Conservation (phyloP, 2,888 invertebrate species). For the Cotesia congregata region DNA sequence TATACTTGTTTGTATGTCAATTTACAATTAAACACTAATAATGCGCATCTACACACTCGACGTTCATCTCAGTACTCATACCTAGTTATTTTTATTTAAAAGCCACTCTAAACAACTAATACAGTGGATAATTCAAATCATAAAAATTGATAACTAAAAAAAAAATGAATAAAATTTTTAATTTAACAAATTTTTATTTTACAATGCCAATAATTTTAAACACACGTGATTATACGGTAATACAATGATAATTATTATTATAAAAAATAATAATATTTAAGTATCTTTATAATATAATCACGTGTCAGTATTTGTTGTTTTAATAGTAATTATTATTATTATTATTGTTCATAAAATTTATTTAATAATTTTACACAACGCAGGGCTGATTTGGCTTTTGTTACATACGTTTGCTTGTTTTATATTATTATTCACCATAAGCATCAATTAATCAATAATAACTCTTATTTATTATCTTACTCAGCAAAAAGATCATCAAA, state of each 20-base stretch:
- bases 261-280: not conserved
- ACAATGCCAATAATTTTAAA: constrained; percentile 48
- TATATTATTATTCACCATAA: constrained; percentile 62
- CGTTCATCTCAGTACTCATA: constrained; percentile 48
- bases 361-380: constrained; percentile 57
- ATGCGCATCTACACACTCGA: constrained; percentile 59
- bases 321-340: constrained; percentile 24
- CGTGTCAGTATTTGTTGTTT: not conserved
- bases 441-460: constrained; percentile 58
- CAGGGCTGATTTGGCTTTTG: constrained; percentile 61
- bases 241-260: not conserved
- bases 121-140: constrained; percentile 48
- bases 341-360: constrained; percentile 47
- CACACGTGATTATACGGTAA: not conserved
- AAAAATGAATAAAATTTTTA: constrained; percentile 56
- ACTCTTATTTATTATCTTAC: constrained; percentile 40
- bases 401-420: constrained; percentile 50
- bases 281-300: not conserved
- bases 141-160: constrained; percentile 60
- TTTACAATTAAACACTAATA: constrained; percentile 60
- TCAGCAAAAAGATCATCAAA: constrained; percentile 66
- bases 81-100: constrained; percentile 51
- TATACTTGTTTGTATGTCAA: constrained; percentile 52
- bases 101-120: constrained; percentile 63
- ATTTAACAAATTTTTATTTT: constrained; percentile 50